Percentiles rank a stretch among this genome's conserved stretches.
Conservation (phyloP, 2,797 vertebrate species). For the Sebastes dallii region DNA sequence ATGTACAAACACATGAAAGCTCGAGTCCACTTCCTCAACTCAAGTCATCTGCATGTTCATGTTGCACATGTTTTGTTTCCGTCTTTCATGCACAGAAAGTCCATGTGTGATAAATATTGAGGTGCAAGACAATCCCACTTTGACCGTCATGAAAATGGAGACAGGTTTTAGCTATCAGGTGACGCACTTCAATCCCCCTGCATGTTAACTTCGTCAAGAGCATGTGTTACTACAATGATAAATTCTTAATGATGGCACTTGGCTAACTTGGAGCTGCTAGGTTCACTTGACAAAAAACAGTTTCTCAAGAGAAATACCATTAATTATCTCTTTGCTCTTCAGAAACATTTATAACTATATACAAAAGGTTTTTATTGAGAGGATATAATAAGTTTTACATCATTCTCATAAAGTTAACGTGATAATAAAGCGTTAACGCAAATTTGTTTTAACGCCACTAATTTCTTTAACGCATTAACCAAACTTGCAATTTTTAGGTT, state of each 20-base stretch:
- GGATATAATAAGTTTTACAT: too few species aligned
- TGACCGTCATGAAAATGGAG: not conserved
- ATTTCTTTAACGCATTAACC: too few species aligned
- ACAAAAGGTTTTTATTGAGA: not conserved
- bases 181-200: not conserved
- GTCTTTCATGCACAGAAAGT: not conserved
- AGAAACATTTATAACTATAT: not conserved
- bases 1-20: not conserved
- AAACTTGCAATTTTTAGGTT: too few species aligned
- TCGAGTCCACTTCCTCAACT: not conserved
- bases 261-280: not conserved
- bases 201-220: not conserved
- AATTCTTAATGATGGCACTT: slow-evolving; percentile 17
- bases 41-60: not conserved
- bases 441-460: too few species aligned
- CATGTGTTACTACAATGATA: not conserved
- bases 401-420: too few species aligned
- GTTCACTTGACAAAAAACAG: not conserved
- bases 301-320: not conserved
- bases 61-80: not conserved
- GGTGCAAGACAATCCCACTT: not conserved
- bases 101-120: not conserved
- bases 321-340: not conserved
- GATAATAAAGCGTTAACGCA: too few species aligned
- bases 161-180: not conserved